Evolutionary conservation across 2,797 vertebrate species (phyloP).

Genomic region (Bovichtus diacanthus): DNA sequence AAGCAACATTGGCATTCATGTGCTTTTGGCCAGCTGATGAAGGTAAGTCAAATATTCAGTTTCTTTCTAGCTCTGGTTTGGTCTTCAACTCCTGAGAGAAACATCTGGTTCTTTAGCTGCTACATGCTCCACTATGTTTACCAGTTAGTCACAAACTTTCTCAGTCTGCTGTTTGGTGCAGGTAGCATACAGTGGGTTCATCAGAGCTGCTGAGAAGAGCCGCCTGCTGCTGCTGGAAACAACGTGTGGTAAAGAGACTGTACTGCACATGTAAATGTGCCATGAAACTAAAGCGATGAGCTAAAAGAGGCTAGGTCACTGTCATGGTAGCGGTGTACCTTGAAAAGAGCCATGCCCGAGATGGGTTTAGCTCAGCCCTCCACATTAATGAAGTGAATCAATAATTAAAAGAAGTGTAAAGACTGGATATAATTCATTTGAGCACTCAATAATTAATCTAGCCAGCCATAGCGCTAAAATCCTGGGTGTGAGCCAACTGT

Average conservation of each 20-base stretch:
- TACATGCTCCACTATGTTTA: background rate
- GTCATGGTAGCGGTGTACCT: background rate
- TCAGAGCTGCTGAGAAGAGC: background rate
- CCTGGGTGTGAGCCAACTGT: too few species aligned
- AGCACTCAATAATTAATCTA: too few species aligned
- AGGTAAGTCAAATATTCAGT: background rate
- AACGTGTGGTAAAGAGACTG: background rate
- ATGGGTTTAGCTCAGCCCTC: background rate
- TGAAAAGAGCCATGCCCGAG: background rate
- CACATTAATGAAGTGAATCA: background rate
- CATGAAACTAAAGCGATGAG: background rate
- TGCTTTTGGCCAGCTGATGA: background rate
- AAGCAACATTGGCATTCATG: background rate
- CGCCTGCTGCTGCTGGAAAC: background rate
- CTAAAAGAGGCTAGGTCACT: background rate
- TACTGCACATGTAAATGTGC: background rate
- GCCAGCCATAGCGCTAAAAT: too few species aligned
- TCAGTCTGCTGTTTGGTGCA: background rate
- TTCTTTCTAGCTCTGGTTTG: background rate
- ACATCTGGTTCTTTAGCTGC: background rate
- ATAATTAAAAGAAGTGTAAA: too few species aligned
- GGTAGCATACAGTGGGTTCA: background rate
- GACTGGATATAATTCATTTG: too few species aligned
- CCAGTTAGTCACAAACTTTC: background rate
- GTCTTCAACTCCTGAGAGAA: background rate